Percentiles rank a stretch among this genome's conserved stretches.
Evolutionary conservation across 2,113 vertebrate genomes (phyloP).

Genomic region (Hydrolagus affinis): DNA sequence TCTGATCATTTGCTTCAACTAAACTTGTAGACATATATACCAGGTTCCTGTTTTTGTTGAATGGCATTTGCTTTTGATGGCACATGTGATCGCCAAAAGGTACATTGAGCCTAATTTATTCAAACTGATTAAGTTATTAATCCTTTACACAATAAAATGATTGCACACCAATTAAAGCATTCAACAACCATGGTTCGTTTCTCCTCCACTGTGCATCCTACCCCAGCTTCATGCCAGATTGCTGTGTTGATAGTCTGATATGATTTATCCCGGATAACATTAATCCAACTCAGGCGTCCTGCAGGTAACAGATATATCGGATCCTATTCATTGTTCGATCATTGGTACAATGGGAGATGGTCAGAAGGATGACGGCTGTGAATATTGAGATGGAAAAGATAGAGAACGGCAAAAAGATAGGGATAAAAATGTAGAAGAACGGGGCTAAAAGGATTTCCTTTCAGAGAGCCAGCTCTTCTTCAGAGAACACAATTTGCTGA

Average conservation of each 20-base stretch:
- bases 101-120: background rate
- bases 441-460: too few species aligned
- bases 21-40: background rate
- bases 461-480: too few species aligned
- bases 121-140: background rate
- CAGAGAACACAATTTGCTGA: too few species aligned
- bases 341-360: too few species aligned
- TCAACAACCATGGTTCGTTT: background rate
- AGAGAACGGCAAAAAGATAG: too few species aligned
- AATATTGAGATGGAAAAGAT: too few species aligned
- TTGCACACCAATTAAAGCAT: background rate
- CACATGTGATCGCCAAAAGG: too few species aligned
- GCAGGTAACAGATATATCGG: background rate
- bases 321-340: background rate
- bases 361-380: too few species aligned
- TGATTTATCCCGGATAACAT: background rate
- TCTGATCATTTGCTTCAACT: background rate
- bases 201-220: background rate
- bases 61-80: background rate
- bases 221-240: background rate
- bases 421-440: too few species aligned
- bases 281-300: background rate
- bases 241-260: background rate
- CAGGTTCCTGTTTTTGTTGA: background rate
- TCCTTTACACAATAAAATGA: background rate